Evolutionary conservation across 1,140 invertebrate genomes (phyloP), one percentile per base, ranked within the genome.

Genomic region (Scylla paramamosain): DNA sequence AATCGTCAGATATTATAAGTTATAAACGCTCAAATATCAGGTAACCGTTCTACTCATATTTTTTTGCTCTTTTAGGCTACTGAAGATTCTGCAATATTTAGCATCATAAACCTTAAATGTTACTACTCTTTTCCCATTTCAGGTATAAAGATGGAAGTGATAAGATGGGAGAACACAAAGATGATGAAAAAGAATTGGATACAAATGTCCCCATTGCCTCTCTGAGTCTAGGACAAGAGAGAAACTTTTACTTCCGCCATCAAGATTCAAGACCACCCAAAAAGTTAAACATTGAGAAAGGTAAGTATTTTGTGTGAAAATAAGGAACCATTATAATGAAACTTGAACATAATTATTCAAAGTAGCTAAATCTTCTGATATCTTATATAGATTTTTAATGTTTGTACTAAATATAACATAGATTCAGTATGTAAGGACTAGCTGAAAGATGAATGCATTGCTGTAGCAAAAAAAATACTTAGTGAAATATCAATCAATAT

Each of bases 161-260:
- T 96, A 97, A 98, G 95, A 98, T 98, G 96, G 98, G 98, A 4
- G 98, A 98, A 96, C 98, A 98, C 96, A 97, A 97, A 96, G 98
- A 98, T 96, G 97, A 98, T 96, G 98, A 98, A 97, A 97, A 97
- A 86, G 98, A 98, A 95, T 96, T 98, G 48, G 97, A 98, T 96
- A 96, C 96, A 16, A 96, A 96, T 20, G 97, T 97, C 67, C 98
- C 98, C 0, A 98, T 98, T 94, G 98, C 98, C 1, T 98, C 98
- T 0, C 96, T 98, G 25, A 98, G 98, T 45, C 97, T 98, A 32
- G 98, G 98, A 6, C 97, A 98, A 96, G 96, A 97, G 77, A 97
- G 98, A 95, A 97, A 97, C 96, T 98, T 98, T 97, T 97, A 98
- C 39, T 97, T 98, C 88, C 97, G 97, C 96, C 98, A 98, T 96